Evolutionary conservation across 2,113 vertebrate species (phyloP).

Genomic region (Microtus richardsoni): DNA sequence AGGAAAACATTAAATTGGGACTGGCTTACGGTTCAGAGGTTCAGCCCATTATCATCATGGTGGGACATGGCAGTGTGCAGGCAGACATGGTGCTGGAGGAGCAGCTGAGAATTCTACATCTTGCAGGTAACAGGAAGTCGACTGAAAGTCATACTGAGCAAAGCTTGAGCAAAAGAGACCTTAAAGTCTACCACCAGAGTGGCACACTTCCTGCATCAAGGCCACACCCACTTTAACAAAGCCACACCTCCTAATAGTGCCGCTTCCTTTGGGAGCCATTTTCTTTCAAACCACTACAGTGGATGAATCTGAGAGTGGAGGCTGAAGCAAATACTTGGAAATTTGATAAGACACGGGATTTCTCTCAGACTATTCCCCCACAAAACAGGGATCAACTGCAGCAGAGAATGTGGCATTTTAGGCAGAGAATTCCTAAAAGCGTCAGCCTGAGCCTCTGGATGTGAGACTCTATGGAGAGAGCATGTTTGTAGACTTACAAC

Average conservation of each 20-base stretch:
- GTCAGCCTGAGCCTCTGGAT: neutral
- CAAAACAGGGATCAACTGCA: neutral
- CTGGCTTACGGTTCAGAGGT: neutral
- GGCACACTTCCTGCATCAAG: neutral
- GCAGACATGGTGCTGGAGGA: neutral
- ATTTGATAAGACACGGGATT: neutral
- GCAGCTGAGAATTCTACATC: neutral
- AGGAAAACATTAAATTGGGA: neutral
- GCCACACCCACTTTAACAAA: neutral
- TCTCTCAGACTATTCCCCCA: neutral
- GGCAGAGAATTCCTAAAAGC: neutral
- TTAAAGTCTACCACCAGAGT: neutral
- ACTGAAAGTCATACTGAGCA: neutral
- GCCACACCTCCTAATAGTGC: neutral
- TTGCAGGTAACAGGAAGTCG: neutral
- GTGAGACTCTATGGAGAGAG: neutral
- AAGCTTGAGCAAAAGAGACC: neutral
- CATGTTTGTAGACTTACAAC: neutral
- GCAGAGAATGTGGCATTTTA: neutral
- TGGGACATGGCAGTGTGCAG: neutral
- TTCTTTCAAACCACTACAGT: neutral
- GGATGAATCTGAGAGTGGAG: neutral
- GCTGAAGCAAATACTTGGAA: neutral
- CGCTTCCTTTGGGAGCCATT: neutral
- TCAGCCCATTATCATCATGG: neutral